phyloP scores from a whole-genome alignment of 2,797 vertebrate genomes.

The Micrastur ruficollis region DNA sequence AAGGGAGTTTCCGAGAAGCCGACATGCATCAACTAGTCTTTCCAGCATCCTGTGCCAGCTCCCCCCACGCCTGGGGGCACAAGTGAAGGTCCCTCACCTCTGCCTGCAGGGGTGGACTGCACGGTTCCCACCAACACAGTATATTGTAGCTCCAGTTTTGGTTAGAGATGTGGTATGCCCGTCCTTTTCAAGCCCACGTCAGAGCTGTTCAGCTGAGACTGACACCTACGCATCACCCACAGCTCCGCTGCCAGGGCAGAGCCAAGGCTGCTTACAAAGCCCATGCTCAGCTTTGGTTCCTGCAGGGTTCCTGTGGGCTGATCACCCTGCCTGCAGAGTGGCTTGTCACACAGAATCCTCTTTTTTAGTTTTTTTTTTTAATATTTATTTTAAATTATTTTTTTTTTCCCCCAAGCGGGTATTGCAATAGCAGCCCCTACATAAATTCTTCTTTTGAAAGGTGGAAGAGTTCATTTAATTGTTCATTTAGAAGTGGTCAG shows the following conservation, averaged over 20 bases:
- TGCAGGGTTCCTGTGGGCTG: not conserved
- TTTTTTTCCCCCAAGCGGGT: accelerated
- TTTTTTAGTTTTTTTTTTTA: not conserved
- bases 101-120: not conserved
- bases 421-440: not conserved
- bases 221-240: accelerated
- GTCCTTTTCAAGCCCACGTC: not conserved
- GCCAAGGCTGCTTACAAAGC: not conserved
- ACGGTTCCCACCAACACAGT: not conserved
- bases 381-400: not conserved
- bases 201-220: not conserved
- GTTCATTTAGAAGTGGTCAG: not conserved
- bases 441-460: not conserved
- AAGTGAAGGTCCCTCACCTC: not conserved
- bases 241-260: not conserved
- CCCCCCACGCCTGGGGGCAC: not conserved
- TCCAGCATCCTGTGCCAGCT: accelerated
- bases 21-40: not conserved
- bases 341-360: accelerated
- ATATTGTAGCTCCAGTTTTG: not conserved
- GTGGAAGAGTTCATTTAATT: not conserved
- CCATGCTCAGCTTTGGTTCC: not conserved
- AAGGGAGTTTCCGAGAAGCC: not conserved
- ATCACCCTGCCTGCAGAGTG: not conserved
- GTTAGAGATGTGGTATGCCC: not conserved